Evolutionary conservation across 2,888 invertebrate species (phyloP).

Genomic region (Copidosoma aretas): DNA sequence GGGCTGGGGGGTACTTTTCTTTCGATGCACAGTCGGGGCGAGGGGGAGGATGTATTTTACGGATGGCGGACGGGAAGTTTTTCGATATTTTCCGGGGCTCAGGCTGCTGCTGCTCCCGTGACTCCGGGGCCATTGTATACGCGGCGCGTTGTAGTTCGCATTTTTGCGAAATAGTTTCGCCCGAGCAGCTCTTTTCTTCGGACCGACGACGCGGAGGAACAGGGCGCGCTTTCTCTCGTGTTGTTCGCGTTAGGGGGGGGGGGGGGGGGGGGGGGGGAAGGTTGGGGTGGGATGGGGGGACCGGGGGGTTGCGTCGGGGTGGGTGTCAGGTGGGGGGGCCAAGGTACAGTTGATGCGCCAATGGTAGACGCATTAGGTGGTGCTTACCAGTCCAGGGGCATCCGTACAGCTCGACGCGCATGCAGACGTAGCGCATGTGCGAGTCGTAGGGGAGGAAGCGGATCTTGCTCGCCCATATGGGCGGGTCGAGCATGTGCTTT

Average conservation of each 20-base stretch:
- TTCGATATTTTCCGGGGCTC: constrained; percentile 13
- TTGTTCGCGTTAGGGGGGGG: too few species aligned
- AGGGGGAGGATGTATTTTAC: constrained; percentile 2
- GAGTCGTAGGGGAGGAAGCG: constrained; percentile 85
- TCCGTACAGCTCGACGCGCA: constrained; percentile 89
- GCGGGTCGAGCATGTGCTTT: constrained; percentile 78
- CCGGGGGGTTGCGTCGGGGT: neutral
- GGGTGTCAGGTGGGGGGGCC: neutral
- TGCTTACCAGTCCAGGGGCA: constrained; percentile 74
- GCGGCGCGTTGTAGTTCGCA: neutral
- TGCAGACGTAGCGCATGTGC: constrained; percentile 84
- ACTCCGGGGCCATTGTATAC: neutral
- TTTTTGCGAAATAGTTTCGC: neutral
- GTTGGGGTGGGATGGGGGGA: neutral
- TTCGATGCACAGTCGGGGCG: neutral
- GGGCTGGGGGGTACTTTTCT: neutral
- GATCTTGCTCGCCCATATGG: constrained; percentile 84
- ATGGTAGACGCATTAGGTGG: constrained; percentile 6
- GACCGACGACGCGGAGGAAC: too few species aligned
- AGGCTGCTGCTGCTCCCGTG: neutral
- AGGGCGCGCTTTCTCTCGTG: neutral
- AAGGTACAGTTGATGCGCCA: too few species aligned
- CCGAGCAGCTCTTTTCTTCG: neutral
- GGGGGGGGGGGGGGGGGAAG: neutral
- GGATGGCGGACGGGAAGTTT: constrained; percentile 9